Conservation (phyloP, 2,888 invertebrate species). For the Tachina grossa region DNA sequence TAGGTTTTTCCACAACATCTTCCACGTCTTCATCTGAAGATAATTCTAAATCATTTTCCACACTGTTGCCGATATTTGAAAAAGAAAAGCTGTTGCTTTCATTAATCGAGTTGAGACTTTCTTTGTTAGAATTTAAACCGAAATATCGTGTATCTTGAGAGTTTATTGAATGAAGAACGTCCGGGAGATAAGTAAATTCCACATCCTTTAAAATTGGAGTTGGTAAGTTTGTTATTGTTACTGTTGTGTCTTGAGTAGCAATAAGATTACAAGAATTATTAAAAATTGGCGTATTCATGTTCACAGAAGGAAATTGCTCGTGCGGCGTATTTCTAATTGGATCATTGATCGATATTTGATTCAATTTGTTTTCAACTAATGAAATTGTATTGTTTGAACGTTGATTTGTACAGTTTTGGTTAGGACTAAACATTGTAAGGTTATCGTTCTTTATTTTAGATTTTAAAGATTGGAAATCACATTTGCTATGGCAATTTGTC, state of each 20-base stretch:
- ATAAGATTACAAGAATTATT: neutral
- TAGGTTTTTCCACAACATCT: neutral
- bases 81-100: neutral
- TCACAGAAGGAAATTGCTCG: neutral
- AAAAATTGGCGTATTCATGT: neutral
- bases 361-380: neutral
- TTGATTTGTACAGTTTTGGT: neutral
- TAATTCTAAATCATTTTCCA: constrained; percentile 23
- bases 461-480: neutral
- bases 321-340: neutral
- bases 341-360: neutral
- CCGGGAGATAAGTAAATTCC: neutral
- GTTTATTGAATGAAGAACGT: neutral
- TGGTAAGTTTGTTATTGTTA: neutral
- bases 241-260: neutral
- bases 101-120: neutral
- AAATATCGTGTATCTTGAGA: neutral
- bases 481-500: neutral
- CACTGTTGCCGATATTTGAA: neutral
- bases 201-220: neutral
- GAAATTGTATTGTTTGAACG: neutral
- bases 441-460: neutral
- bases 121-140: neutral
- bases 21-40: constrained; percentile 31
- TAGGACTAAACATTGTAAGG: neutral